These are phyloP conservation scores for Seriola dumerili DNA, from an alignment of 2,113 vertebrate species.

Conservation along the genomic window DNA sequence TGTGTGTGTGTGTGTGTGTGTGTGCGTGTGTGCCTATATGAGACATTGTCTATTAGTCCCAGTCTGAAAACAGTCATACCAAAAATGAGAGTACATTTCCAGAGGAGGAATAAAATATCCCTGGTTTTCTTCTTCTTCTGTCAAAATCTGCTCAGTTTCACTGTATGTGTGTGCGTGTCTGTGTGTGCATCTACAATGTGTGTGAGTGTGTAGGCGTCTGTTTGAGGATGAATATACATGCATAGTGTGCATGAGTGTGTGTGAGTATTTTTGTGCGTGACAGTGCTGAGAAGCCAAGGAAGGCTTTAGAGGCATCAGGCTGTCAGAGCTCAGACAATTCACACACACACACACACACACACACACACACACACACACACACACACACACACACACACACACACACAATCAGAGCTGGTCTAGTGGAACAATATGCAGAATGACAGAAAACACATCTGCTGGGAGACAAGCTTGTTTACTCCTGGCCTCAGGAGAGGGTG, in stretches of 20 bases:
- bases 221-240: neutral
- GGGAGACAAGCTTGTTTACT: slow-evolving; percentile 68
- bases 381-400: slow-evolving; percentile 26
- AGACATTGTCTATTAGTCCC: neutral
- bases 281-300: slow-evolving; percentile 15
- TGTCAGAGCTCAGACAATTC: slow-evolving; percentile 27
- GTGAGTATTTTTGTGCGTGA: neutral
- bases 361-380: slow-evolving; percentile 17
- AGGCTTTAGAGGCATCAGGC: slow-evolving; percentile 34
- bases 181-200: neutral
- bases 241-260: neutral
- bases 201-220: neutral
- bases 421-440: slow-evolving; percentile 60
- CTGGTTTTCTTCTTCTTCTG: slow-evolving; percentile 31
- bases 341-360: neutral
- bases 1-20: slow-evolving; percentile 6
- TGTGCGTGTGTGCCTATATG: neutral
- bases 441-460: slow-evolving; percentile 71
- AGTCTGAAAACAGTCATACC: neutral
- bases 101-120: neutral
- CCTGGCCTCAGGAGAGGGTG: slow-evolving; percentile 54
- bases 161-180: slow-evolving; percentile 28
- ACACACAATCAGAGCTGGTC: slow-evolving; percentile 8
- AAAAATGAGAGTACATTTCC: too few relatives aligned
- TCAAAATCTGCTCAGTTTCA: slow-evolving; percentile 24